Conservation (phyloP, 1,140 invertebrate genomes). For the Ceratosolen fusciceps region DNA sequence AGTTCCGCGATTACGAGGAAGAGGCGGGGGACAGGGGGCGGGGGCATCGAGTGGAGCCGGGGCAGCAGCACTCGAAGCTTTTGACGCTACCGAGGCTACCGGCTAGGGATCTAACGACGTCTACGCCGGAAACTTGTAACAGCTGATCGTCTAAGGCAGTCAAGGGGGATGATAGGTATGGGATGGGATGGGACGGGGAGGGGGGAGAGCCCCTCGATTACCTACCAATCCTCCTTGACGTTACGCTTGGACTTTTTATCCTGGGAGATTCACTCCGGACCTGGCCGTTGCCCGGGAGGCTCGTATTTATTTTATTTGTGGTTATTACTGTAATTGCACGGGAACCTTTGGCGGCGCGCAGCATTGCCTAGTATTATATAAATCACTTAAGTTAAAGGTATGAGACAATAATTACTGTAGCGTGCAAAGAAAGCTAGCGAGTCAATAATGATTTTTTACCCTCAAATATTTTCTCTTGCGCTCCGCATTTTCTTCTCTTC, state of each 20-base stretch:
- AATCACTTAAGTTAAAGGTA: constrained; percentile 10
- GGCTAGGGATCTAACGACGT: not conserved
- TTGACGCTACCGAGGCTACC: not conserved
- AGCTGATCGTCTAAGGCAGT: not conserved
- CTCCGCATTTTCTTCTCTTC: not conserved
- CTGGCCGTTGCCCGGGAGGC: not conserved
- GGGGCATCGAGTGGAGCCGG: no score
- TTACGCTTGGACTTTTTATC: not conserved
- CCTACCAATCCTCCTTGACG: no score
- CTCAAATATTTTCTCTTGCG: not conserved
- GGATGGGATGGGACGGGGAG: no score
- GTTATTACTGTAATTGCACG: constrained; percentile 14
- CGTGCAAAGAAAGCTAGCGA: not conserved
- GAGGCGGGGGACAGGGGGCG: not conserved
- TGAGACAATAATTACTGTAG: not conserved
- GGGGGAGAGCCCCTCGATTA: no score
- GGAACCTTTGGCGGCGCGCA: not conserved
- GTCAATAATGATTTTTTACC: constrained; percentile 15
- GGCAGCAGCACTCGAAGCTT: not conserved
- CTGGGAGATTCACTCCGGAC: not conserved
- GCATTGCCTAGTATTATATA: not conserved
- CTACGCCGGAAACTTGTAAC: not conserved
- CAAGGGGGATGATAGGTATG: no score
- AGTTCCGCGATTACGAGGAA: constrained; percentile 3
- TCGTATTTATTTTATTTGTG: not conserved